These are phyloP conservation scores for Cephus rjabovi DNA, from an alignment of 2,888 invertebrate genomes.

Conservation along the genomic window DNA sequence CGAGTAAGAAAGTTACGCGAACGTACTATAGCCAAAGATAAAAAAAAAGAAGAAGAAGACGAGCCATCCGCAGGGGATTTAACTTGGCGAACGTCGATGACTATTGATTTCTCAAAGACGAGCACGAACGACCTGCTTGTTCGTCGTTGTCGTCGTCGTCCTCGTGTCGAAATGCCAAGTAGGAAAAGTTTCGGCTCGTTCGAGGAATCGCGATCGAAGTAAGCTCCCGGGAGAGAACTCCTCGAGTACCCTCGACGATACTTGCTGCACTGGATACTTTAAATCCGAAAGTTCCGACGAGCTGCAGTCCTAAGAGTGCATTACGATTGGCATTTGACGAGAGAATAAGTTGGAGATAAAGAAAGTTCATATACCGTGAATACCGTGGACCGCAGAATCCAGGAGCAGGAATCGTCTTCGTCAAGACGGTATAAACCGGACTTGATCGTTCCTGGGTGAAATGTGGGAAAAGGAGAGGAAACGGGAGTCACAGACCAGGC, in stretches of 20 bases:
- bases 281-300: neutral
- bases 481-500: constrained; percentile 4
- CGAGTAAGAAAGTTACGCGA: neutral
- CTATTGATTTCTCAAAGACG: neutral
- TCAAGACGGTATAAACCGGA: constrained; percentile 3
- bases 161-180: neutral
- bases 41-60: neutral
- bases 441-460: neutral
- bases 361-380: neutral
- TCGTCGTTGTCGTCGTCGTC: neutral
- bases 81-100: neutral
- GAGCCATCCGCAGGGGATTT: neutral
- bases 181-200: neutral
- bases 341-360: neutral
- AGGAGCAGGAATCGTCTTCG: too few species aligned
- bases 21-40: neutral
- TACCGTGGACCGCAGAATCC: neutral
- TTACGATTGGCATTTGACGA: neutral
- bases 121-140: neutral
- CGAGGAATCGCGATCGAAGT: neutral
- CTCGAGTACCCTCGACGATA: neutral
- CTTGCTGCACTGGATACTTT: neutral
- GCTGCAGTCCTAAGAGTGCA: neutral
- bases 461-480: constrained; percentile 4
- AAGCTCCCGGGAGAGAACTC: neutral